Base-by-base conservation (phyloP, 2,113 vertebrate genomes). In the Nematolebias whitei region DNA sequence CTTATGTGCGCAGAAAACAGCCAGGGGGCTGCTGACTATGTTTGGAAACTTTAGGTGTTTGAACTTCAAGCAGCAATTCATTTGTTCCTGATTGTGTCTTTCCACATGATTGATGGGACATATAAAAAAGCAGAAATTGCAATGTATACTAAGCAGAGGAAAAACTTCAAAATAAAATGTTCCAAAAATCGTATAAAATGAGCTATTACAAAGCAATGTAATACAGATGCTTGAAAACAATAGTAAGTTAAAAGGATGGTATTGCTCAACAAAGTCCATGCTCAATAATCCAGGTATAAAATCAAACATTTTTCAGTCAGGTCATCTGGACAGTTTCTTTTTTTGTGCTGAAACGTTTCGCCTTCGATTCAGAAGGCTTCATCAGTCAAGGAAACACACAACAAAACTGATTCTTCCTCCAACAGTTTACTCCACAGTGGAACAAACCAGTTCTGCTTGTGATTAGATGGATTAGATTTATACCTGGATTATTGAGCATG, bases 31-130 rank as follows among this genome's bases (percentile, higher is more conserved):
- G 66, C 55, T 74, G 66, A 83, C 74, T 71, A 68, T 24, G 62
- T 63, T 66, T 59, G 76, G 59, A 22, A 26, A 53, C 60, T 71
- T 73, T 60, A 2, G 9, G 23, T 71, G 63, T 68, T 64, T 8
- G 40, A 61, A 29, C 67, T 55, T 76, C 54, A 44, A 59, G 55
- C 0, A 45, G 78, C 78, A 74, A 79, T 76, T 87, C 70, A 71
- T 63, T 59, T 75, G 54, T 65, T 67, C 50, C 66, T 53, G 74
- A 88, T 80, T 83, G 80, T 76, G 79, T 79, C 76, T 66, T 80
- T 76, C 63, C 50, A 56, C 59, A 82, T 88, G 86, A 89, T 88
- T 87, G 79, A 89, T 89, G 23, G 79, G 24, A 60, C 47, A 78
- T 77, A 63, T 77, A 70, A 82, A 83, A 70, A n/a, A 58, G 24